Evolutionary conservation across 2,113 vertebrate species (phyloP), one percentile per base, ranked within the genome.

Genomic region (Uropsilus gracilis): DNA sequence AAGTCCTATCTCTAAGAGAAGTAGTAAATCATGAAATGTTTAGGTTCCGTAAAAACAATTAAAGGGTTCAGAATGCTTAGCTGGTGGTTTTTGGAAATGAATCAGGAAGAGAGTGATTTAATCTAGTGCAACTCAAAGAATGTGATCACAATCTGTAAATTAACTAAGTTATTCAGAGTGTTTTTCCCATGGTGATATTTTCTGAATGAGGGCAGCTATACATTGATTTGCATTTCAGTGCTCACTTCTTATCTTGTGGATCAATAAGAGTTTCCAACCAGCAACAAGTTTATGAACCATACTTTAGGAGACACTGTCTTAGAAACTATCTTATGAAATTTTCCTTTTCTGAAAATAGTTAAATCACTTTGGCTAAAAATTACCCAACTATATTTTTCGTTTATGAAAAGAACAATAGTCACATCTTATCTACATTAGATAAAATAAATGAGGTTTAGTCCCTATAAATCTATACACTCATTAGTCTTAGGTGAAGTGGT

Each of bases 341-440:
- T 78, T 78, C 22, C 44, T 78, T 88, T 86, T 55, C 64, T 86
- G 6, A 80, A 55, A 92, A 66, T 10, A 88, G 14, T 73, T 92
- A 84, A 84, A 72, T 82, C 20, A 94, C 83, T 93, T 93, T 94
- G 12, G 26, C 61, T 90, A 94, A 90, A 92, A 88, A 53, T 57
- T 83, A 93, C 28, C 22, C 24, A 91, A 69, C 13, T 80, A 86
- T 44, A n/a, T 96, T 80, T 84, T 59, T 28, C 28, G 81, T 26
- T 71, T 86, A 63, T 34, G 24, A 90, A 93, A 87, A 64, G 22
- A 83, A 48, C 28, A 63, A 93, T 28, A 94, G 20, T 68, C 28
- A 83, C 5, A 84, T 82, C 32, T 82, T 87, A 81, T 46, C 17
- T 6, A 34, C 2, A n/a, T 59, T 46, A 75, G 26, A 93, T 59